Evolutionary conservation across 2,888 invertebrate genomes (phyloP).

Genomic region (Drosophila trichaetosa): DNA sequence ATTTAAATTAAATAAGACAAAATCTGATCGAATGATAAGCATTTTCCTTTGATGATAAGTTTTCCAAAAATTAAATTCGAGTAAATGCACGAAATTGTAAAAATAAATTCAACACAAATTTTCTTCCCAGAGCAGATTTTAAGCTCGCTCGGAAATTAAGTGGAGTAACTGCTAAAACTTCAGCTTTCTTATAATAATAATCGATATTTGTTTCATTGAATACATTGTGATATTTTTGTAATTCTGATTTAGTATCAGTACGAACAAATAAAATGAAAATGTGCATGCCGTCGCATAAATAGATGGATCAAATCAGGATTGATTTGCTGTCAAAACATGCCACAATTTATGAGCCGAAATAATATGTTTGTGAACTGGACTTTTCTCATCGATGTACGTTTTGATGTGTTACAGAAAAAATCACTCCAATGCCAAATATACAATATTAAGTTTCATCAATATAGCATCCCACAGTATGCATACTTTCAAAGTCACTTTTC

Average conservation of each 20-base stretch:
- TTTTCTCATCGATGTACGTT: not conserved
- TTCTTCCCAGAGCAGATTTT: not conserved
- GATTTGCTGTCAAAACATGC: not conserved
- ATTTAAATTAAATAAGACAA: not conserved
- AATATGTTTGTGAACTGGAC: not conserved
- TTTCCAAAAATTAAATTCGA: not conserved
- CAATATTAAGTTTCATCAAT: not conserved
- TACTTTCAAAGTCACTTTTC: not conserved
- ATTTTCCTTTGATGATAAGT: not conserved
- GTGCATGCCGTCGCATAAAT: not conserved
- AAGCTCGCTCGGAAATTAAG: not conserved
- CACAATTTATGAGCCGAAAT: too few species aligned
- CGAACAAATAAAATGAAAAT: not conserved
- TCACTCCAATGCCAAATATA: not conserved
- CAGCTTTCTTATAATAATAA: not conserved
- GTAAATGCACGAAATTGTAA: not conserved
- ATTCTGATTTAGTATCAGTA: not conserved
- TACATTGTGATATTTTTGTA: not conserved
- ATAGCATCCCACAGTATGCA: not conserved
- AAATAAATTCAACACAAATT: not conserved
- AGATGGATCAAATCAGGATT: not conserved
- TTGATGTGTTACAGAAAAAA: not conserved
- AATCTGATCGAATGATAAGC: not conserved
- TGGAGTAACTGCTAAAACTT: not conserved
- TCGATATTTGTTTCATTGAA: not conserved